Base-by-base conservation (phyloP, 2,888 invertebrate species). In the Deilephila porcellus region DNA sequence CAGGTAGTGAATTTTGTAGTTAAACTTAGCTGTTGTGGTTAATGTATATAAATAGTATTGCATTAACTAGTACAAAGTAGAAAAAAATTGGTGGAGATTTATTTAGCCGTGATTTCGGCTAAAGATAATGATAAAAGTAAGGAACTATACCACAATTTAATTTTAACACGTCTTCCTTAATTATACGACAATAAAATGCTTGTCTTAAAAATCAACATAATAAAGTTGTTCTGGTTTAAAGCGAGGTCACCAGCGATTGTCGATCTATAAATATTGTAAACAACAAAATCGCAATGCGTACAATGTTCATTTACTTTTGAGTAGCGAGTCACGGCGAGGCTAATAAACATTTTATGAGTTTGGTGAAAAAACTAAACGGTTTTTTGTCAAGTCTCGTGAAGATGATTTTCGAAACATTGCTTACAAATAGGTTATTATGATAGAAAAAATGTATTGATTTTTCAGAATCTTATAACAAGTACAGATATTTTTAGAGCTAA, bases 271-370 rank as follows among this genome's bases (percentile, higher is more conserved):
- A 67, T 14, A 67, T 37, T 37, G 63, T 63, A 63, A 63, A 63
- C 63, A 67, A 67, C 45, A 67, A 67, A 67, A 4, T 67, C 29
- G 52, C 67, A 45, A 45, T 67, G 45, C n/a, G 52, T 17, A 67
- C 64, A 64, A 45, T 20, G 52, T 29, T 67, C 52, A 67, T 67
- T 67, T 67, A 52, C n/a, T 67, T 67, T 63, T 67, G 19, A 67
- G 25, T 29, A 25, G 52, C 29, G 17, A 67, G 67, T 67, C 67
- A 67, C 45, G 67, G 14, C 25, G 52, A 67, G 5, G 25, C 52
- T 45, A 34, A 59, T 56, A 56, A 71, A 56, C n/a, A 32, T 56
- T 71, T 70, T 29, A 53, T 53, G 19, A 32, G 32, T 17, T 32
- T 59, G 3, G 56, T 8, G n/a, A 71, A 56, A 70, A 29, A 59